Evolutionary conservation across 1,140 invertebrate genomes (phyloP).

Genomic region (Leptinotarsa texana): DNA sequence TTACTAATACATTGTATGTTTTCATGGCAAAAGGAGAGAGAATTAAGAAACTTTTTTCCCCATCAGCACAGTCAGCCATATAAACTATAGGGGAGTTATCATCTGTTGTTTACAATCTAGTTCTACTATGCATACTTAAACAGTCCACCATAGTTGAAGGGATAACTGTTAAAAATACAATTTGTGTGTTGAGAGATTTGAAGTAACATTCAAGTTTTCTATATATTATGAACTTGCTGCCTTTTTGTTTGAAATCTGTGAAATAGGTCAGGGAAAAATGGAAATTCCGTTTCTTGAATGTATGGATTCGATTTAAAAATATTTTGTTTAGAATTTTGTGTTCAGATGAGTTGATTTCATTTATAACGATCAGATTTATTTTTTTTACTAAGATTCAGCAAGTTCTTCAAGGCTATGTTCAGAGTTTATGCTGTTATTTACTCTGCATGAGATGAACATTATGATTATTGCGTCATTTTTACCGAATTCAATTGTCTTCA

Average conservation of each 20-base stretch:
- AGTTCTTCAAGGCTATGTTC: not conserved
- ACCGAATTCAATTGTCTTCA: not conserved
- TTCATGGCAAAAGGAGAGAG: not conserved
- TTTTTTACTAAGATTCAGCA: not conserved
- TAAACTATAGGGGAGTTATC: slow-evolving; percentile 2
- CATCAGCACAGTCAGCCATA: not conserved
- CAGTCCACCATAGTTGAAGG: not conserved
- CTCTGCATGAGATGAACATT: not conserved
- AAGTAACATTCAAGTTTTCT: not conserved
- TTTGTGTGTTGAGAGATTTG: not conserved
- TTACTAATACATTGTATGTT: slow-evolving; percentile 11
- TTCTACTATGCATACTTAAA: not conserved
- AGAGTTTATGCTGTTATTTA: not conserved
- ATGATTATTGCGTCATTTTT: not conserved
- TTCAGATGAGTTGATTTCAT: not conserved
- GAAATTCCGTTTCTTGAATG: not conserved
- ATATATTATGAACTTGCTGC: not conserved
- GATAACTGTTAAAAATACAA: not conserved
- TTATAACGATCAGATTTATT: not conserved
- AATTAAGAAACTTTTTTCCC: not conserved
- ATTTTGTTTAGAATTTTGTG: not conserved
- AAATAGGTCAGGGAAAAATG: not conserved
- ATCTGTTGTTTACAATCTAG: not conserved
- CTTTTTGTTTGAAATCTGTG: not conserved
- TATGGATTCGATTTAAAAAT: not conserved